Evolutionary conservation across 2,888 invertebrate genomes (phyloP).

Genomic region (Caradrina kadenii): DNA sequence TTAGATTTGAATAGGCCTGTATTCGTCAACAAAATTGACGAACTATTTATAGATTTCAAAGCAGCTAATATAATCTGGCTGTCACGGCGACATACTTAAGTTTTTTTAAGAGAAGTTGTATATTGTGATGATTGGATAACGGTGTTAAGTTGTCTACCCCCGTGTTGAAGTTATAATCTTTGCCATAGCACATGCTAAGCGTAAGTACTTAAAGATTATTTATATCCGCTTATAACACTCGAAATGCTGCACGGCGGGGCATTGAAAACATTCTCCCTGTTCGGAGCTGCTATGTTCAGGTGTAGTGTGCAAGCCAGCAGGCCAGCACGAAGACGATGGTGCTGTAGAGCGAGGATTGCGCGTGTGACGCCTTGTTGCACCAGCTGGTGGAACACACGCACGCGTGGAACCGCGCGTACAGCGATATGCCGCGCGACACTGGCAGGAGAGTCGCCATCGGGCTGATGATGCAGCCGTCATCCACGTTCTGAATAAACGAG

Average conservation of each 20-base stretch:
- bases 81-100: too few species aligned
- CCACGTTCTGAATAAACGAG: conserved; percentile 67
- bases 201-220: too few species aligned
- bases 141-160: too few species aligned
- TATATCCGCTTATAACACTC: background rate
- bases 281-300: background rate
- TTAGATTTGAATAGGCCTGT: too few species aligned
- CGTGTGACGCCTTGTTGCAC: conserved; percentile 71
- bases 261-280: background rate
- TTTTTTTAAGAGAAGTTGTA: too few species aligned
- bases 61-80: too few species aligned
- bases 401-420: conserved; percentile 82
- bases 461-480: conserved; percentile 80
- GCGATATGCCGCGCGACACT: conserved; percentile 79
- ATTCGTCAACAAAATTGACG: too few species aligned
- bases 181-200: too few species aligned
- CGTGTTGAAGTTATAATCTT: too few species aligned
- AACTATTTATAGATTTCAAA: too few species aligned
- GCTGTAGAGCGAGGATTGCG: background rate
- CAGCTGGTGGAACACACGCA: conserved; percentile 81
- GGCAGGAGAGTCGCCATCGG: conserved; percentile 82
- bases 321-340: background rate
- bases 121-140: too few species aligned
- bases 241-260: background rate
- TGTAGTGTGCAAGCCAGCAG: background rate